Conservation (phyloP, 2,113 vertebrate species). For the Catagonus wagneri region DNA sequence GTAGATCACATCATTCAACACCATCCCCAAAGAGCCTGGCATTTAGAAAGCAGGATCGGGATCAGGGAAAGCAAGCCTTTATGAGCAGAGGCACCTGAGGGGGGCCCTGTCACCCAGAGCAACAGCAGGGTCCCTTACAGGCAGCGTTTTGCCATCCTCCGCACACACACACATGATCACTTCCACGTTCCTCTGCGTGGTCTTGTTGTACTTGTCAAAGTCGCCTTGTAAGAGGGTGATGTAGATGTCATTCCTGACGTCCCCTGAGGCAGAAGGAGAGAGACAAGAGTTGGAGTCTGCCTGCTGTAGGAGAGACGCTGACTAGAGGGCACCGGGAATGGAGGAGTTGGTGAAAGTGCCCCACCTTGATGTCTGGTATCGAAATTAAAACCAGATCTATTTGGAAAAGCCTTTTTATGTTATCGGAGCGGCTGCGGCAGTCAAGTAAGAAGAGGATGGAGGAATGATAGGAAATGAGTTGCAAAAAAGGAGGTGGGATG, state of each 20-base stretch:
- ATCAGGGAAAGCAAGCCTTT: neutral
- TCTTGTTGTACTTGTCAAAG: constrained; percentile 99
- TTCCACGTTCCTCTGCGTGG: constrained; percentile 98
- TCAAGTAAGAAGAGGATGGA: neutral
- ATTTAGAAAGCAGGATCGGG: neutral
- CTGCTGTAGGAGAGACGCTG: neutral
- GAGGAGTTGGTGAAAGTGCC: neutral
- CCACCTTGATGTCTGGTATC: neutral
- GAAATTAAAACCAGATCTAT: constrained; percentile 5
- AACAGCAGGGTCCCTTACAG: constrained; percentile 87
- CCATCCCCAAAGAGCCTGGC: neutral
- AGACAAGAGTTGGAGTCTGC: constrained; percentile 64
- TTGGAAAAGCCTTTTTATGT: neutral
- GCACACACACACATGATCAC: constrained; percentile 98
- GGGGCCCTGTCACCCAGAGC: neutral
- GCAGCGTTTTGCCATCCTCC: constrained; percentile 95
- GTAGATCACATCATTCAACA: neutral
- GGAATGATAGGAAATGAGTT: neutral
- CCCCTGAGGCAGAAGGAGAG: constrained; percentile 86
- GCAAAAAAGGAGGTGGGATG: neutral
- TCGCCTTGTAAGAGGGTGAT: constrained; percentile 95
- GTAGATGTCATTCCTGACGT: constrained; percentile 99
- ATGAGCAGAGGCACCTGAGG: neutral
- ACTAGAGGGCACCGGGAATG: neutral
- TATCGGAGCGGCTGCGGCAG: neutral